Evolutionary conservation across 2,113 vertebrate genomes (phyloP), one percentile per base, ranked within the genome.

Genomic region (Chloropsis cyanopogon): DNA sequence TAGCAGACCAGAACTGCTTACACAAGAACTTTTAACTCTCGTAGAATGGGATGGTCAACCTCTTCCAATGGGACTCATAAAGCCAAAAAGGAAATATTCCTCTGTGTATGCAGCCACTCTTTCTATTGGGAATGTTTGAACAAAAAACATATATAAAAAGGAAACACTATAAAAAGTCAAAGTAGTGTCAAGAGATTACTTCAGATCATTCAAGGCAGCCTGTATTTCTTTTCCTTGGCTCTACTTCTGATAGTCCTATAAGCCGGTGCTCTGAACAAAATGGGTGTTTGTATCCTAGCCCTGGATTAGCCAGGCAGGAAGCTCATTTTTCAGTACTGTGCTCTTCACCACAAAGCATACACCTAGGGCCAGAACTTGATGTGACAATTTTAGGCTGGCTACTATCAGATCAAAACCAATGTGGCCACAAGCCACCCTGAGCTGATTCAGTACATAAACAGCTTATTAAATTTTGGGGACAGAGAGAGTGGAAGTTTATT

Each of bases 21-120:
- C 39, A 28, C 1, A 1, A 8, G 25, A 64, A 14, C 47, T 79
- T 92, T 14, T n/a, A 77, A 59, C n/a, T 31, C 37, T 54, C 0
- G 0, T 17, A 56, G 31, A 73, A 53, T 25, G 19, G 54, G 41
- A 80, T 28, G 6, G 41, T 54, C 23, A 42, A 1, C 10, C 6
- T 66, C 35, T n/a, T 81, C 14, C 33, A 80, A 14, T 0, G 0
- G 11, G 7, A 8, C 7, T 90, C 12, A 42, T 50, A 22, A 63
- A 73, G n/a, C 42, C 29, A 35, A 56, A 94, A 86, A 65, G 15
- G 6, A 86, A 83, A 57, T 41, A 47, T 24, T 75, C 21, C 16
- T 53, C 33, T 61, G 20, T 1, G 1, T 41, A 26, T 44, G 42
- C 28, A 66, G 39, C 23, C 39, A 70, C 33, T 77, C 41, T 39